Evolutionary conservation across 2,113 vertebrate genomes (phyloP), one percentile per base, ranked within the genome.

Genomic region (Hemicordylus capensis): DNA sequence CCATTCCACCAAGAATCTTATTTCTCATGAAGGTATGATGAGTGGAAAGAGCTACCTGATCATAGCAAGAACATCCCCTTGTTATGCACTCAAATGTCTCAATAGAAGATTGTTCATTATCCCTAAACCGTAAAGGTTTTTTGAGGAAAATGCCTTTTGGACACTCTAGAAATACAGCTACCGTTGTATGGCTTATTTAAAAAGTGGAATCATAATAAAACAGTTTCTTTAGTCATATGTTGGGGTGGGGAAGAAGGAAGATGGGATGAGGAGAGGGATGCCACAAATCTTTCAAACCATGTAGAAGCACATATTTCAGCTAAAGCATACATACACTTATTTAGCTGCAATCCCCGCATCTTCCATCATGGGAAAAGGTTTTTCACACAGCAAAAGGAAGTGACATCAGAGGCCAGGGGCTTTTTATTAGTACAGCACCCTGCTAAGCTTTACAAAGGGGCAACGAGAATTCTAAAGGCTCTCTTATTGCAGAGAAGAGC

Each of bases 391-490:
- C 2, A 85, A 83, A 87, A 20, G 84, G 91, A 90, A 91, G 83
- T 31, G 22, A 85, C 85, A 85, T 0, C 77, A 94, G 86, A 91
- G 87, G 80, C 0, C 80, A 85, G 81, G 84, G 77, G 79, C 70
- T 84, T 89, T 95, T 93, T 94, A 90, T 94, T 86, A 61, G n/a
- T 48, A 84, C 87, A 91, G 94, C 85, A 93, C 91, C 94, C 93
- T 46, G 92, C 94, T 92, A 94, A 88, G 93, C 90, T 0, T 0
- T 92, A 95, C 91, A 96, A 94, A 95, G 91, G 90, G 48, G 63
- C 80, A 86, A 82, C 81, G 81, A 82, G 85, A 34, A 74, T 92
- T 89, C 79, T 90, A 93, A 95, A 92, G 91, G 86, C 79, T 94
- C 87, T 79, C 88, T 85, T 54, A 59, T 85, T 74, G 88, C 76